These are phyloP conservation scores for Raillietiella orientalis DNA, from an alignment of 2,888 invertebrate species.

Conservation along the genomic window DNA sequence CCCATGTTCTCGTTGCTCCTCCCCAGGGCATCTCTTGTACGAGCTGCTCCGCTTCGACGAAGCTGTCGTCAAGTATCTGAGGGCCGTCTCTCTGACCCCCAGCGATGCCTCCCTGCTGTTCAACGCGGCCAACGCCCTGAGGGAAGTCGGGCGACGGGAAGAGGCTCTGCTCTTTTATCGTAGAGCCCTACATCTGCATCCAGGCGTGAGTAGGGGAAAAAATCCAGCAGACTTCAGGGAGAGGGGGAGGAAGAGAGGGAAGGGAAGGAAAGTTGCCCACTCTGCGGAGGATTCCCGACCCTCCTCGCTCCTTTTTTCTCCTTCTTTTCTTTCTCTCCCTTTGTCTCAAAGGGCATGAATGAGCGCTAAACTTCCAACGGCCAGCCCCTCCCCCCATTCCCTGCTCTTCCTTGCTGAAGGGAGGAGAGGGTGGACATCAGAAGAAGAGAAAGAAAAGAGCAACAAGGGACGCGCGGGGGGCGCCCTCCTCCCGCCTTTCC, in stretches of 20 bases:
- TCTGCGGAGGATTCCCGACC: background rate
- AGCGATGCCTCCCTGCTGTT: conserved; percentile 50
- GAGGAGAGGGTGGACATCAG: too few relatives aligned
- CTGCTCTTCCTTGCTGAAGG: too few relatives aligned
- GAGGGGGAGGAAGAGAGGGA: too few relatives aligned
- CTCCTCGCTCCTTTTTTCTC: conserved; percentile 1
- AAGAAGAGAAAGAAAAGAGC: too few relatives aligned
- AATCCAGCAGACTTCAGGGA: too few relatives aligned
- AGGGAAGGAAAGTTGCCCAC: too few relatives aligned
- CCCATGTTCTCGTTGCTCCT: conserved; percentile 4
- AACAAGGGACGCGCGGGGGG: too few relatives aligned
- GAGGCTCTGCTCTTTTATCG: conserved; percentile 67
- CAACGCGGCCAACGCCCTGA: conserved; percentile 53
- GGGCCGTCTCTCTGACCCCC: conserved; percentile 41
- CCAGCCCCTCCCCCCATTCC: conserved; percentile 1
- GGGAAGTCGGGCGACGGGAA: conserved; percentile 41
- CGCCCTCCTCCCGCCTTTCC: too few relatives aligned
- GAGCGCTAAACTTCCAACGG: background rate
- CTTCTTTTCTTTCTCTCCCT: conserved; percentile 2
- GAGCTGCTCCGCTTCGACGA: conserved; percentile 43
- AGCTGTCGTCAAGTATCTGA: conserved; percentile 42
- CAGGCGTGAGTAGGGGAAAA: conserved; percentile 17
- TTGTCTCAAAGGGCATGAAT: conserved; percentile 1
- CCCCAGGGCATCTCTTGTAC: conserved; percentile 52
- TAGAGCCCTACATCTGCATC: conserved; percentile 28